Conservation (phyloP, 1,140 invertebrate species). For the Sweltsa coloradensis region DNA sequence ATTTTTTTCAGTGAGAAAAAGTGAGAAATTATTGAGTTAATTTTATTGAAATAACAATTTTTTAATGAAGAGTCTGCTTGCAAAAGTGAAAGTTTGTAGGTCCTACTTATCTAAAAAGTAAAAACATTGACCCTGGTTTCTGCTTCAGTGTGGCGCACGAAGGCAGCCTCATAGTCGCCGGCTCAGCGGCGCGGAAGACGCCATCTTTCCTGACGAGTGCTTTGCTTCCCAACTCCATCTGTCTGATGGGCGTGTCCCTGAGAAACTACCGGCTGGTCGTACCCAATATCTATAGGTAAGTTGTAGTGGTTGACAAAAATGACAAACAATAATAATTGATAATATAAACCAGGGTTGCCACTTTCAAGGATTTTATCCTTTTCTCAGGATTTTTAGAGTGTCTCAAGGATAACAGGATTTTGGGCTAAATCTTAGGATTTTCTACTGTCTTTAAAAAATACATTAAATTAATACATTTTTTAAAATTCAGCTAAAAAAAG, state of each 20-base stretch:
- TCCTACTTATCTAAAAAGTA: too few relatives aligned
- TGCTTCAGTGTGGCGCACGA: conserved; percentile 32
- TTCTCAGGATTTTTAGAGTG: too few relatives aligned
- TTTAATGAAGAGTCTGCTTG: too few relatives aligned
- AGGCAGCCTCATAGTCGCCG: conserved; percentile 41
- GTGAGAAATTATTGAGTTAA: too few relatives aligned
- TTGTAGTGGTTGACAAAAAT: background rate
- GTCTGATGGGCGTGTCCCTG: conserved; percentile 40
- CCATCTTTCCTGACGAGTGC: conserved; percentile 27
- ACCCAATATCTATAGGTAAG: conserved; percentile 35
- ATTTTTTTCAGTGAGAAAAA: too few relatives aligned
- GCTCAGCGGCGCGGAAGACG: conserved; percentile 35
- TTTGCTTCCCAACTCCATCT: conserved; percentile 31
- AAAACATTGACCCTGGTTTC: conserved; percentile 10
- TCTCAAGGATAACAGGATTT: too few relatives aligned
- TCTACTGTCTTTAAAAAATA: background rate
- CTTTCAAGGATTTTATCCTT: background rate
- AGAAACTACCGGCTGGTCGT: conserved; percentile 35
- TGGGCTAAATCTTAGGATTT: too few relatives aligned
- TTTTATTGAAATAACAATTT: too few relatives aligned
- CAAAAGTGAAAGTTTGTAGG: too few relatives aligned
- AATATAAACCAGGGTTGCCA: background rate
- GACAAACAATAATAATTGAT: background rate
- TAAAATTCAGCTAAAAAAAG: too few relatives aligned
- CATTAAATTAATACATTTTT: background rate